Base-by-base conservation (phyloP, 30 jellyfish, hydroid and myxozoan genomes). In the Chrysaora quinquecirrha region DNA sequence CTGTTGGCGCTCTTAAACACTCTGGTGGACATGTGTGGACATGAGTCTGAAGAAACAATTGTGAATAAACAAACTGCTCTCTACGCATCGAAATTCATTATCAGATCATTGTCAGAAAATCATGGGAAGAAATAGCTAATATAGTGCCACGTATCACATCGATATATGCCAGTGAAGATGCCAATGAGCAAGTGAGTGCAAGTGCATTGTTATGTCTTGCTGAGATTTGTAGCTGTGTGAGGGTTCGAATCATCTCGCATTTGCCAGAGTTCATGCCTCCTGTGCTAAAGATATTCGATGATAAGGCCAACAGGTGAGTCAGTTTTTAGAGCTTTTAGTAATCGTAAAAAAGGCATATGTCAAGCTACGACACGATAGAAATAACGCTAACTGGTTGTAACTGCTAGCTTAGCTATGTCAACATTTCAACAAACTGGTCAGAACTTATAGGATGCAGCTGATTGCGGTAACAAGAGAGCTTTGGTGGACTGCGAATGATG, bases 201-300 rank as follows among this genome's bases (percentile, higher is more conserved):
- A 87, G 90, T 78, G 97, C 97, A 0, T 71, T 94, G 66, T 81
- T 88, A 52, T 87, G 97, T 64, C 66, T 82, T 23, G 95, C 95
- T 16, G 97, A 94, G 24, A 34, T 94, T 48, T 78, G 66, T 32
- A 7, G 71, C 28, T 48, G 72, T 30, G 63, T 94, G 71, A 65
- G 74, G 20, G 78, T 76, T 34, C 87, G 61, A 10, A 66, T 94
- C 65, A 64, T 94, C 9, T 86, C 95, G 16, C 72, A 79, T 49
- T 72, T 94, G 47, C 91, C 95, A 71, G 71, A 47, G 21, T 69
- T 92, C 64, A 76, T 87, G 78, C 95, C 91, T 2, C 90, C 95
- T 1, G 66, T 94, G 28, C 82, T 94, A 10, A 66, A 48, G 66
- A 30, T 72, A 34, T 32, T 86, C 56, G 43, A 30, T 29, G 72